Conservation (phyloP, 1,140 invertebrate species). For the Helicoverpa zea region DNA sequence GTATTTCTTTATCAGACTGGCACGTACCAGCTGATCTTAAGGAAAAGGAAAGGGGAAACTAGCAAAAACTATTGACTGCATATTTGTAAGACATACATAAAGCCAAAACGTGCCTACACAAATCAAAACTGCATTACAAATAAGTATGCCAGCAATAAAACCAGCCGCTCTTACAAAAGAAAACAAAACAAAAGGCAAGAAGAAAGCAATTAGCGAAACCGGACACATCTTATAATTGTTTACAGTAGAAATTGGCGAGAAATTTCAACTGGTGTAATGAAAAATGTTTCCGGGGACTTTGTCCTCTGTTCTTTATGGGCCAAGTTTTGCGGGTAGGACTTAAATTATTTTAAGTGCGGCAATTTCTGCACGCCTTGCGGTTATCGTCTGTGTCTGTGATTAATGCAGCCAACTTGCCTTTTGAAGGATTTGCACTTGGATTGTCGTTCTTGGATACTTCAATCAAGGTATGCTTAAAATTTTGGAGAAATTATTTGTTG, state of each 20-base stretch:
- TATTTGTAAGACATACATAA: background rate
- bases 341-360: slow-evolving; percentile 79
- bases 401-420: slow-evolving; percentile 58
- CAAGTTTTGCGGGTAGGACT: slow-evolving; percentile 71
- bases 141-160: background rate
- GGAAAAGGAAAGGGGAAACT: background rate
- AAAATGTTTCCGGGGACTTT: slow-evolving; percentile 75
- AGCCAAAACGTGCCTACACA: background rate
- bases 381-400: slow-evolving; percentile 72
- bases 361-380: slow-evolving; percentile 73
- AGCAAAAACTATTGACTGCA: background rate
- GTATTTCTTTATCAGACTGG: background rate
- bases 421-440: slow-evolving; percentile 54
- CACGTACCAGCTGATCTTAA: no score
- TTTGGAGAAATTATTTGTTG: background rate
- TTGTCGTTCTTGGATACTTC: slow-evolving; percentile 19
- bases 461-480: slow-evolving; percentile 9
- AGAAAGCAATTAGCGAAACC: slow-evolving; percentile 61
- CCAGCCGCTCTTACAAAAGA: slow-evolving; percentile 19
- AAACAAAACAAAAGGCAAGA: slow-evolving; percentile 52
- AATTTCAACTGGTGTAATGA: slow-evolving; percentile 69
- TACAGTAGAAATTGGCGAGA: slow-evolving; percentile 61
- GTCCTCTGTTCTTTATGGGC: slow-evolving; percentile 75
- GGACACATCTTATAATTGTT: slow-evolving; percentile 77
- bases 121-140: background rate